phyloP scores from a whole-genome alignment of 2,888 invertebrate species.

The Anagyrus pseudococci region DNA sequence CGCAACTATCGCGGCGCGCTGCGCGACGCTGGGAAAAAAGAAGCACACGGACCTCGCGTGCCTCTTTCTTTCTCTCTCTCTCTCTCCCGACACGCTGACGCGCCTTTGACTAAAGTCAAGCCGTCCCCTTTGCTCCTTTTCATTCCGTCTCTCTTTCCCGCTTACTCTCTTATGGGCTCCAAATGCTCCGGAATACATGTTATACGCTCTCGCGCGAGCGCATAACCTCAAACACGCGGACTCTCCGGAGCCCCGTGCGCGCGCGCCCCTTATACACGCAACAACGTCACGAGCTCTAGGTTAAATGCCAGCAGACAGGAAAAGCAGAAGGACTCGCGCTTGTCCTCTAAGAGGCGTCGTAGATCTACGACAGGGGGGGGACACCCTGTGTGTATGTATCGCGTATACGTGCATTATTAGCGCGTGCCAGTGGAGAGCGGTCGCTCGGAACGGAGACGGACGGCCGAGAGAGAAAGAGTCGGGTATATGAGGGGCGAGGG shows the following conservation, averaged over 20 bases:
- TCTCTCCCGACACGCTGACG: neutral
- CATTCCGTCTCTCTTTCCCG: neutral
- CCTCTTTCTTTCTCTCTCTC: neutral
- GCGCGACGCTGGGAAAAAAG: neutral
- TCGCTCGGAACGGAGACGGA: too few relatives aligned
- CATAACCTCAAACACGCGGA: neutral
- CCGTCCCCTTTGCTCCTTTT: neutral
- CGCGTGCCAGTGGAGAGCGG: too few relatives aligned
- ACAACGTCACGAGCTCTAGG: slow-evolving; percentile 1
- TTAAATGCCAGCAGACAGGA: neutral
- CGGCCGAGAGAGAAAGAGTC: too few relatives aligned
- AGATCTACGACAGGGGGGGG: neutral
- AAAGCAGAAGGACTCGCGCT: neutral
- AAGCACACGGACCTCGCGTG: neutral
- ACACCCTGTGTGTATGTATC: slow-evolving; percentile 1
- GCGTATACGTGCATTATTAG: too few relatives aligned
- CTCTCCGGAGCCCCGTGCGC: neutral
- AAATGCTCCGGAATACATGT: neutral
- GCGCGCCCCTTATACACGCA: too few relatives aligned
- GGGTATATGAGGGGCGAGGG: neutral
- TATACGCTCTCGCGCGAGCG: neutral
- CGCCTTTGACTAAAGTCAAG: too few relatives aligned
- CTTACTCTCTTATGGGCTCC: neutral
- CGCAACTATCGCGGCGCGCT: too few relatives aligned
- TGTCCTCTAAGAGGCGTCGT: neutral